phyloP scores from a whole-genome alignment of 2,888 invertebrate species.

The Eustalomyia histrio region DNA sequence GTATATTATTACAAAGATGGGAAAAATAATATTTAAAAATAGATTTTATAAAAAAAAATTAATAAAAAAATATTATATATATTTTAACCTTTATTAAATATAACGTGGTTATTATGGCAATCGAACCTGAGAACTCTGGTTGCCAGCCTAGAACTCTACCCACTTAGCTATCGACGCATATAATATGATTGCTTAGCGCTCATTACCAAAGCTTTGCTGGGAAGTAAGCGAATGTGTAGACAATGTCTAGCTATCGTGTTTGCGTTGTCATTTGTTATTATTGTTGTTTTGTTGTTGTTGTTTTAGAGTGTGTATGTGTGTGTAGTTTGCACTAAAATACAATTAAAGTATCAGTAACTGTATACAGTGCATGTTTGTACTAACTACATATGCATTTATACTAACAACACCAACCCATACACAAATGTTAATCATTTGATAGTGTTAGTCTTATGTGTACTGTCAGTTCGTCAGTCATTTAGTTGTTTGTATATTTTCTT shows the following conservation, averaged over 20 bases:
- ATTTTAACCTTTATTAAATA: too few species aligned
- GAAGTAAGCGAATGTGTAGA: not conserved
- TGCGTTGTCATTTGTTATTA: slow-evolving; percentile 23
- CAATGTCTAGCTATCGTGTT: not conserved
- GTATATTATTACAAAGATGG: too few species aligned
- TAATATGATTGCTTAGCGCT: too few species aligned
- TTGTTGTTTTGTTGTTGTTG: slow-evolving; percentile 11
- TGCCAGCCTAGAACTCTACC: too few species aligned
- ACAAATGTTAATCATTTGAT: slow-evolving; percentile 24
- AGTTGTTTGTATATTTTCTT: slow-evolving; percentile 9
- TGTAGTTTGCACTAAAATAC: slow-evolving; percentile 26
- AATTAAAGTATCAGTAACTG: slow-evolving; percentile 32
- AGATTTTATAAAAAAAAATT: too few species aligned
- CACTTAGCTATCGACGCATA: too few species aligned
- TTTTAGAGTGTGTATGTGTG: not conserved
- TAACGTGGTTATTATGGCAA: too few species aligned
- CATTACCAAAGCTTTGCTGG: too few species aligned
- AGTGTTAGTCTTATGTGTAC: not conserved
- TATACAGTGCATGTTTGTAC: not conserved
- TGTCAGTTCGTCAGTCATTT: slow-evolving; percentile 24
- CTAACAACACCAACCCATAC: not conserved
- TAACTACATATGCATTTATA: slow-evolving; percentile 12
- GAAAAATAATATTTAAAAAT: too few species aligned
- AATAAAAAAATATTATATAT: too few species aligned
- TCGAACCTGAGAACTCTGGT: too few species aligned